phyloP scores from a whole-genome alignment of 2,797 vertebrate species.

The Helicolenus hilgendorfi region DNA sequence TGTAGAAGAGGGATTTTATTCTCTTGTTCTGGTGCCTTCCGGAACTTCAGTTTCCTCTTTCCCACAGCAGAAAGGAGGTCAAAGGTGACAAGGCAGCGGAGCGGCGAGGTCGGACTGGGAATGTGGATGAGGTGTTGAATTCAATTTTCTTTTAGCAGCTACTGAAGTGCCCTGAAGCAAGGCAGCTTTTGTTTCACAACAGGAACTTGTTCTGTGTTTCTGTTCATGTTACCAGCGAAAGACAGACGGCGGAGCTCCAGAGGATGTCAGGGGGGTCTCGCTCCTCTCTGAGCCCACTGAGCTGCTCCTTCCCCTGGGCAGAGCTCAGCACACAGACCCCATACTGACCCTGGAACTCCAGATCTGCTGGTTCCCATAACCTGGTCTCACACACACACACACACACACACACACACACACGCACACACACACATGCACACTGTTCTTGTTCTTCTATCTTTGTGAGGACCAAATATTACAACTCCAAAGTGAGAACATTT shows the following conservation, averaged over 20 bases:
- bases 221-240: no score
- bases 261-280: not conserved
- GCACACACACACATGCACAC: no score
- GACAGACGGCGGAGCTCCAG: not conserved
- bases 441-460: not conserved
- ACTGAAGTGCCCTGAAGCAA: not conserved
- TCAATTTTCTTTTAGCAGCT: not conserved
- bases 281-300: slow-evolving; percentile 5
- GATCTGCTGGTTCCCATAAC: slow-evolving; percentile 51
- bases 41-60: not conserved
- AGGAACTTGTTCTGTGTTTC: no score
- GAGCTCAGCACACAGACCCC: not conserved
- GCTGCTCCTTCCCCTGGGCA: slow-evolving; percentile 7
- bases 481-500: not conserved
- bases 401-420: no score
- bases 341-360: slow-evolving; percentile 27
- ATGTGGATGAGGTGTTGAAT: not conserved
- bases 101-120: not conserved
- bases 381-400: not conserved
- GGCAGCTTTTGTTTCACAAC: not conserved
- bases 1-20: not conserved
- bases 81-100: not conserved
- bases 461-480: not conserved
- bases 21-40: not conserved
- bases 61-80: not conserved